These are phyloP conservation scores for Macrocentrus cingulum DNA, from an alignment of 1,140 invertebrate species.

Conservation along the genomic window DNA sequence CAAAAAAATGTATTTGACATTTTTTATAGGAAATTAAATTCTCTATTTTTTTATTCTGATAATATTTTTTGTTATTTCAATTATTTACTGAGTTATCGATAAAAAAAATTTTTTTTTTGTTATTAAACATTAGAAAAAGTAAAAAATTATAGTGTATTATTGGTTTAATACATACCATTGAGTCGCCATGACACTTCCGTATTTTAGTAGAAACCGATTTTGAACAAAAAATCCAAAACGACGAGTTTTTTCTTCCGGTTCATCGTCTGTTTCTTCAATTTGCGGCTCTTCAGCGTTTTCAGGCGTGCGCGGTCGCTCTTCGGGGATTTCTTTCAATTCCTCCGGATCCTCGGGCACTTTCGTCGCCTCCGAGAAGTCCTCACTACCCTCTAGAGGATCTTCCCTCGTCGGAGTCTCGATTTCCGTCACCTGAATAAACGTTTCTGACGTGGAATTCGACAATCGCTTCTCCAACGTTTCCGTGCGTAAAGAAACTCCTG, in stretches of 20 bases:
- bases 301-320: not conserved
- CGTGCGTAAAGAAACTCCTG: conserved; percentile 20
- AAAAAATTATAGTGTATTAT: no score
- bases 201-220: conserved; percentile 27
- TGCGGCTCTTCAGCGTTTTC: conserved; percentile 10
- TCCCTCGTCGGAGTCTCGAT: not conserved
- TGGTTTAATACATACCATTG: conserved; percentile 34
- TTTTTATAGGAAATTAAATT: no score
- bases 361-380: not conserved
- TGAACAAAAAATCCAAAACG: conserved; percentile 6
- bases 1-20: no score
- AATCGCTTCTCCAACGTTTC: conserved; percentile 28
- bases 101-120: no score
- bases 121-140: no score
- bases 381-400: no score
- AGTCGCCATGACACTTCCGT: conserved; percentile 27
- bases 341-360: not conserved
- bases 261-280: conserved; percentile 12
- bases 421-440: not conserved
- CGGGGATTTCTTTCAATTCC: conserved; percentile 2
- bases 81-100: no score
- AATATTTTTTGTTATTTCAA: no score
- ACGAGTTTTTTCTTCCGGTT: not conserved
- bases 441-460: conserved; percentile 23
- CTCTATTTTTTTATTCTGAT: no score